Conservation (phyloP, 2,113 vertebrate genomes). For the Megaleporinus macrocephalus region DNA sequence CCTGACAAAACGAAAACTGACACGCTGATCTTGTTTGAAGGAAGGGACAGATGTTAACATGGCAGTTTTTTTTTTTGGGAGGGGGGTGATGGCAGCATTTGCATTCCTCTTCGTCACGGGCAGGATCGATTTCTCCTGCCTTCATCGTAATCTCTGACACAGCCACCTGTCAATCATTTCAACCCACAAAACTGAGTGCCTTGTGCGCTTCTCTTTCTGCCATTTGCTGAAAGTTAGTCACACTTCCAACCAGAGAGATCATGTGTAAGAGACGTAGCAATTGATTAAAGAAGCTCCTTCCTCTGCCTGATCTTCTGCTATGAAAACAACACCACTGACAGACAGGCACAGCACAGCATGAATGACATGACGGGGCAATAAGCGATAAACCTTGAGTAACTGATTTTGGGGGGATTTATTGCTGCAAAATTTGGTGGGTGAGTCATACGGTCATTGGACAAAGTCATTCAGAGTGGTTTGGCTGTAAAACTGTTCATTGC, state of each 20-base stretch:
- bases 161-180: background rate
- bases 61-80: background rate
- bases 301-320: background rate
- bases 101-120: background rate
- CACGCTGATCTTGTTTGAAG: background rate
- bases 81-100: background rate
- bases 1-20: background rate
- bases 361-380: background rate
- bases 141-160: background rate
- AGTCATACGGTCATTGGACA: no score
- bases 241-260: background rate
- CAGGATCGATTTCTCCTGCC: constrained; percentile 1
- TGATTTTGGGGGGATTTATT: no score
- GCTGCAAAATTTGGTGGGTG: no score
- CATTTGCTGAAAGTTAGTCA: background rate
- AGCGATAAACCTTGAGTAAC: no score
- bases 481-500: no score
- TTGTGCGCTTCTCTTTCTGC: background rate
- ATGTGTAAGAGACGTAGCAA: background rate
- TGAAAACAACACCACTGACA: background rate
- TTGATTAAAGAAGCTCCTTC: background rate
- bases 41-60: background rate
- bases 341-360: background rate
- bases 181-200: background rate
- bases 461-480: no score